These are phyloP conservation scores for Cavia porcellus DNA, from an alignment of 2,113 vertebrate species.

Conservation along the genomic window DNA sequence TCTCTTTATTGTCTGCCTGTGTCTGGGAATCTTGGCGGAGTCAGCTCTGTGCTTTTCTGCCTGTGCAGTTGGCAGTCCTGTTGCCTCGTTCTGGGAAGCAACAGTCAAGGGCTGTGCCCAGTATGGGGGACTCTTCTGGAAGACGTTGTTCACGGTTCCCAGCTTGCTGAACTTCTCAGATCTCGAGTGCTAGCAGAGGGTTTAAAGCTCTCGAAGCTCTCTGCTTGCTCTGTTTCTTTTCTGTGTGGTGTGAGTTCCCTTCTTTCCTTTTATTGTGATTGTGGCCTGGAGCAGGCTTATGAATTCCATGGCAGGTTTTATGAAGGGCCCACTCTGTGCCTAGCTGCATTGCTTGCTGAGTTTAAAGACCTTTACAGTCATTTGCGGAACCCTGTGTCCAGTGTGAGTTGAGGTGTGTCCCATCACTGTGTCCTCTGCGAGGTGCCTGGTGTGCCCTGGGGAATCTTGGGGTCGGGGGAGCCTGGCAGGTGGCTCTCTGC, in stretches of 20 bases:
- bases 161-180: not conserved
- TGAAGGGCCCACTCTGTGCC: not conserved
- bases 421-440: no score
- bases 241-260: not conserved
- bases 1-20: not conserved
- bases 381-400: slow-evolving; percentile 8
- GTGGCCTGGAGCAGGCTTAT: not conserved
- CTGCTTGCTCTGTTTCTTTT: not conserved
- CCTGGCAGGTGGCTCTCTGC: not conserved
- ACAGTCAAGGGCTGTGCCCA: not conserved
- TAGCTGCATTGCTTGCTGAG: not conserved
- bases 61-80: not conserved
- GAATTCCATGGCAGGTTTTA: not conserved
- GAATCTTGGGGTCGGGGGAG: fast-evolving
- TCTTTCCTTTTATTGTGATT: slow-evolving; percentile 24
- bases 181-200: not conserved
- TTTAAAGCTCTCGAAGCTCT: not conserved
- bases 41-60: not conserved
- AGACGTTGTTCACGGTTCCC: not conserved
- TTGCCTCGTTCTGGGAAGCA: not conserved
- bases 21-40: not conserved
- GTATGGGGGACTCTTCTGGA: not conserved
- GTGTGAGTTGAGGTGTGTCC: not conserved
- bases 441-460: fast-evolving
- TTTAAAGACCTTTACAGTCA: not conserved